Percentiles rank a stretch among this genome's conserved stretches.
Conservation (phyloP, 2,113 vertebrate genomes). For the Chaetops frenatus region DNA sequence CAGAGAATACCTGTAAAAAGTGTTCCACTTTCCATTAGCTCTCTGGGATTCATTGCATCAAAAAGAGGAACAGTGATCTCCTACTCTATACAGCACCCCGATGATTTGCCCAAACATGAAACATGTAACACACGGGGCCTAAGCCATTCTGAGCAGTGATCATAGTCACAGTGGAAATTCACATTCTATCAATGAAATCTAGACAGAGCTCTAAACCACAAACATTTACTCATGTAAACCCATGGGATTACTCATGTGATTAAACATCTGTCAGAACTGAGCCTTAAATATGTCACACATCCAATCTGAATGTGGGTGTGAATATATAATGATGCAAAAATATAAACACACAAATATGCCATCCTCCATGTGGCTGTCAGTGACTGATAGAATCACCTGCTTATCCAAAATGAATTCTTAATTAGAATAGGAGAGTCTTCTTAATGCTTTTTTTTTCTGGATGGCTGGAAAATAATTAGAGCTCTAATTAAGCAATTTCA, state of each 20-base stretch:
- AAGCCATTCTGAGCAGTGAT: accelerated
- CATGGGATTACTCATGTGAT: neutral
- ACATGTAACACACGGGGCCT: neutral
- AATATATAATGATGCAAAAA: neutral
- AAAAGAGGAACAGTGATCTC: neutral
- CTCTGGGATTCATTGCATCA: neutral
- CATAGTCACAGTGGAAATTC: neutral
- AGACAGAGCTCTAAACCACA: neutral
- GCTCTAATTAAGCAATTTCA: slow-evolving; percentile 40
- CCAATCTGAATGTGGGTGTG: neutral
- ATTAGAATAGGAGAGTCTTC: neutral
- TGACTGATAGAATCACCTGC: neutral
- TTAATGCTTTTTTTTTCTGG: neutral
- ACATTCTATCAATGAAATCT: neutral
- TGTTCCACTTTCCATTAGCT: neutral
- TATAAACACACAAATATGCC: neutral
- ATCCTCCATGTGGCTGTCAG: neutral
- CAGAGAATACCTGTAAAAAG: neutral
- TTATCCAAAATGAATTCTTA: slow-evolving; percentile 12
- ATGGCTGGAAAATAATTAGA: slow-evolving; percentile 27
- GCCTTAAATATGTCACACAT: neutral
- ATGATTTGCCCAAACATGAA: neutral
- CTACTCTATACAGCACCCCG: neutral
- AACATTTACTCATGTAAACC: neutral
- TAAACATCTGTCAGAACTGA: neutral